Conservation (phyloP, 2,113 vertebrate genomes). For the Oreochromis niloticus region DNA sequence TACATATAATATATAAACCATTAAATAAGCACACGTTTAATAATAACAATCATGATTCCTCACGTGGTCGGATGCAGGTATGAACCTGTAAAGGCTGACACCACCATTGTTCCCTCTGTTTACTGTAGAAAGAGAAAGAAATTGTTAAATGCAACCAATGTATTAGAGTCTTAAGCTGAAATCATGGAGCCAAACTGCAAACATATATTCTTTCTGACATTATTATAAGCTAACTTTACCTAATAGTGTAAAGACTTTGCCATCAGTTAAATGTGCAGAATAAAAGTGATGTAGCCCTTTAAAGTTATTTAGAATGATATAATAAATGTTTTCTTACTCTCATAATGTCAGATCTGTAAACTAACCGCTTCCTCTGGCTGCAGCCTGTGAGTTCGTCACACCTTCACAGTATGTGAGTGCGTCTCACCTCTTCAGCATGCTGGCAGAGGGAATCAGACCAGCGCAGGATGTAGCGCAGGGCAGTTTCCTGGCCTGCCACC, state of each 20-base stretch:
- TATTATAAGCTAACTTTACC: not conserved
- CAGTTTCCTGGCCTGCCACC: slow-evolving; percentile 92
- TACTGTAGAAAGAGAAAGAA: slow-evolving; percentile 63
- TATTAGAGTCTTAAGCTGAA: not conserved
- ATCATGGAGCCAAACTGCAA: not conserved
- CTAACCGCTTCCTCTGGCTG: not conserved
- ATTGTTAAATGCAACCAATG: not conserved
- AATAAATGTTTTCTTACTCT: not conserved
- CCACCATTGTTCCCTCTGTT: slow-evolving; percentile 87
- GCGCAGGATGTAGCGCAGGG: slow-evolving; percentile 76
- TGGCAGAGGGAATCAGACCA: slow-evolving; percentile 86
- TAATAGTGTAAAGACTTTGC: not conserved
- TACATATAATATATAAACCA: not conserved
- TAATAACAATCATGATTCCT: slow-evolving; percentile 41
- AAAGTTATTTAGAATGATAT: not conserved
- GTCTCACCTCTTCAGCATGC: slow-evolving; percentile 81
- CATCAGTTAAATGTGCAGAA: not conserved
- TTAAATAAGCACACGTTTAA: not conserved
- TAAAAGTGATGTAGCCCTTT: not conserved
- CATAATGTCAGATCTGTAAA: not conserved
- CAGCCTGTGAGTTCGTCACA: not conserved
- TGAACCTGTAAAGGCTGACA: slow-evolving; percentile 78
- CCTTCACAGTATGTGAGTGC: not conserved
- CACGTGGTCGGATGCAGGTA: slow-evolving; percentile 77
- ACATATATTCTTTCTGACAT: not conserved